Base-by-base conservation (phyloP, 2,888 invertebrate species). In the Eristalis intricaria region DNA sequence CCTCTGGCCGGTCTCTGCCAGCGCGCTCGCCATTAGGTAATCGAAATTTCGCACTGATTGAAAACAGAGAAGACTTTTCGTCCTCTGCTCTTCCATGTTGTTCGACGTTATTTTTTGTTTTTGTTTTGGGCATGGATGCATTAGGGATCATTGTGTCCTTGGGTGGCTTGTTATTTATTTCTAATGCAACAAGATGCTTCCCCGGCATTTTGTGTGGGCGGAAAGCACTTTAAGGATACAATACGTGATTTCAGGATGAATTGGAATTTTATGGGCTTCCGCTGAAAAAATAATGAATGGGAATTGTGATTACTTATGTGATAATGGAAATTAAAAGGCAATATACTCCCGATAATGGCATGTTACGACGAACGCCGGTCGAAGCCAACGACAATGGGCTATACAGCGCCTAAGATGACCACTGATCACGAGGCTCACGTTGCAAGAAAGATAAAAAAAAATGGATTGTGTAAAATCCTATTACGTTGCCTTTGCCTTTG, bases 41-140 rank as follows among this genome's bases (percentile, higher is more conserved):
- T 86, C 86, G 86, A 86, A 86, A 83, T 73, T 70, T 65, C 69
- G 32, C 58, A 74, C 40, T 82, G 77, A 82, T 86, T 82, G 74
- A 77, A 85, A 77, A 38, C 23, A 38, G 23, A 50, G 23, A 11
- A 4, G 29, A 64, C 60, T 60, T 10, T 23, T 10, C 60, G 26
- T 29, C 15, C 60, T 23, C 13, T 60, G 26, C 13, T 26, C 19
- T 19, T 32, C 43, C n/a, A n/a, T n/a, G 2, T n/a, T 50, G 19
- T 8, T 50, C 1, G 2, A 29, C 29, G 2, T 50, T 50, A 7
- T 50, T 19, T n/a, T n/a, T 65, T 56, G n/a, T 40, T 58, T 58
- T 64, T 15, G n/a, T 38, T 66, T 58, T 60, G 26, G 22, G 29
- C 58, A 7, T n/a, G 60, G 50, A 26, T 81, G 81, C 81, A 81